Evolutionary conservation across 64 coral and sea anemone genomes (phyloP), one percentile per base, ranked within the genome.

Genomic region (Porites lutea): DNA sequence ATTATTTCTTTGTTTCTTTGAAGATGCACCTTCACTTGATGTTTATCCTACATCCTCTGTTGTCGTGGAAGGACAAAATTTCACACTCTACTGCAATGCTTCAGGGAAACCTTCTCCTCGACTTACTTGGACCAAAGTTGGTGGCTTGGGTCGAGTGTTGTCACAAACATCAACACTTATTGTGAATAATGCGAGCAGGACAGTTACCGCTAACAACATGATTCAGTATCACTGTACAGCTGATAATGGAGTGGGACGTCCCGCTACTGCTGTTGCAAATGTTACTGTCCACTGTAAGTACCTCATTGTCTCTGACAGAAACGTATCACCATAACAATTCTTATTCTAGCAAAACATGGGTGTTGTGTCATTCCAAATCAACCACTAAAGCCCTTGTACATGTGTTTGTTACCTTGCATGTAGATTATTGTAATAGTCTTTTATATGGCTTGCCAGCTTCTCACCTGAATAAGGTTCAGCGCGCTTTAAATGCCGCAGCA

Each of bases 221-320:
- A 60, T 46, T 13, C 78, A 81, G 78, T 81, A 81, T 62, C 78
- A 81, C 12, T 81, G 55, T 61, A 62, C 78, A 81, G 78, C 78
- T 22, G 16, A 27, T 59, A 81, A 81, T 81, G 78, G 78, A 61
- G 78, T 81, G 1, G 78, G 45, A 7, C 43, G 10, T 46, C 13
- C 55, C 43, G 78, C 23, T 1, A 45, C 11, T 0, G 78, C 11
- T 16, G 23, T 37, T 23, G 13, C 57, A 23, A 81, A 62, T 61
- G 37, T 79, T 4, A 81, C 78, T 45, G 57, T 81, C 16, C 78
- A 81, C 13, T 81, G 78, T 81, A 61, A 81, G 78, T 81, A 77
- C 9, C 6, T 27, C 27, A 37, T 37, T 37, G 27, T 37, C 27
- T 37, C 27, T 37, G 27, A 37, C 27, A 37, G 27, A 37, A 37